Evolutionary conservation across 2,797 vertebrate species (phyloP), one percentile per base, ranked within the genome.

Genomic region (Eulemur mongoz): DNA sequence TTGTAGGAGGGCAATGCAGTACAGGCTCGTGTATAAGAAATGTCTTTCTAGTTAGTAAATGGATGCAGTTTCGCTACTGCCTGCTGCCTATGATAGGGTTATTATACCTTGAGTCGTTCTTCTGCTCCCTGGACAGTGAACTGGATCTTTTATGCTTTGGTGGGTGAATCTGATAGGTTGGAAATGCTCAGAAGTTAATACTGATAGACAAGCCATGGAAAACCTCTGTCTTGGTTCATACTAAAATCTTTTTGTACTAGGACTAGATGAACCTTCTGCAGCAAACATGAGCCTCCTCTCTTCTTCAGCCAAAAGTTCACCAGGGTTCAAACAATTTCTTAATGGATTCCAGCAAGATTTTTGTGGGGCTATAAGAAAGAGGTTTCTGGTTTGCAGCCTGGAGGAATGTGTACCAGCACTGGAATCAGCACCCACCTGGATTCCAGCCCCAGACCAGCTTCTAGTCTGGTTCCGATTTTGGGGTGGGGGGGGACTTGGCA

Each of bases 271-370:
- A 91, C 95, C 90, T 95, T 89, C 95, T 80, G 43, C 79, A 81
- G 59, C 76, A 93, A 94, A 95, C 86, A 84, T 15, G 48, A 89
- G 91, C n/a, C 14, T 96, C 65, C 61, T 97, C 97, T 97, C 93
- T 97, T 97, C 97, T 93, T 86, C 25, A 93, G 93, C 94, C 97
- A 97, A 69, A 92, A 97, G 94, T 93, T 97, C 94, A 91, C 87
- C 63, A 88, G 90, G 93, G 96, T 94, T 94, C 95, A 96, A 95
- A 97, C 63, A 95, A 17, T 70, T 82, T 90, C 87, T 96, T 97
- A 96, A 97, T 96, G 92, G 94, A 93, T 97, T 97, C 97, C 97
- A 97, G 94, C 61, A 63, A 95, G 87, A 89, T 59, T 95, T 89
- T 89, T 59, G 50, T 50, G 81, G 86, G 32, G 32, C 81, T 93